These are phyloP conservation scores for Microplitis demolitor DNA, from an alignment of 1,140 invertebrate species.

Conservation along the genomic window DNA sequence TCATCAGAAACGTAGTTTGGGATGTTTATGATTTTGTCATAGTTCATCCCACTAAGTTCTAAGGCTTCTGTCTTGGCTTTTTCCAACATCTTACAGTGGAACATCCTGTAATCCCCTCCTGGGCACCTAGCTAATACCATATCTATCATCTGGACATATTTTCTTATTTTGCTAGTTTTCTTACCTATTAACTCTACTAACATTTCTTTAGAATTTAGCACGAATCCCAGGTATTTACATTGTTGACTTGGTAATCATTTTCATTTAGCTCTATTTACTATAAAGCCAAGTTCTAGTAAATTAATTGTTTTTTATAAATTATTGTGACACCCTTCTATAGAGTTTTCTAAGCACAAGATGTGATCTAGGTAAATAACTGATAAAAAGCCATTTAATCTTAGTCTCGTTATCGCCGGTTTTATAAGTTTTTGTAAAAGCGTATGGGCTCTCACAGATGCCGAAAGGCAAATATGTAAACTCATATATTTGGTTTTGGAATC, in stretches of 20 bases:
- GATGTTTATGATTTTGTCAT: conserved; percentile 6
- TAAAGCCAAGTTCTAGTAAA: not conserved
- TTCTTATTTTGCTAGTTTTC: conserved; percentile 26
- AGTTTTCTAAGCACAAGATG: conserved; percentile 6
- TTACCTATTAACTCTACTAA: not conserved
- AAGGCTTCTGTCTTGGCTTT: not conserved
- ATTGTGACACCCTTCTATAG: not conserved
- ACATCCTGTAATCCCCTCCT: conserved; percentile 24
- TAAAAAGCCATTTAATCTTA: conserved; percentile 1
- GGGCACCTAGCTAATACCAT: conserved; percentile 29
- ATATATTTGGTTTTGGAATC: not conserved
- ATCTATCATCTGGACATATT: conserved; percentile 30
- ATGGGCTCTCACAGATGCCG: not conserved
- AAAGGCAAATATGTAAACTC: conserved; percentile 4
- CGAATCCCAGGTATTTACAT: conserved; percentile 2
- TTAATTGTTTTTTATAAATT: not conserved
- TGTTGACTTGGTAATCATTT: conserved; percentile 2
- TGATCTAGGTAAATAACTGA: conserved; percentile 12
- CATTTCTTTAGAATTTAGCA: not conserved
- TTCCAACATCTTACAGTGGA: conserved; percentile 29
- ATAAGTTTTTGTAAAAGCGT: conserved; percentile 6
- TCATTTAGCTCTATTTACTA: not conserved
- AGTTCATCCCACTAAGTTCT: not conserved
- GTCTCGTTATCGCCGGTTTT: not conserved
- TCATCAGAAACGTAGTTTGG: not conserved